Conservation (phyloP, 2,113 vertebrate species). For the Austrofundulus limnaeus region DNA sequence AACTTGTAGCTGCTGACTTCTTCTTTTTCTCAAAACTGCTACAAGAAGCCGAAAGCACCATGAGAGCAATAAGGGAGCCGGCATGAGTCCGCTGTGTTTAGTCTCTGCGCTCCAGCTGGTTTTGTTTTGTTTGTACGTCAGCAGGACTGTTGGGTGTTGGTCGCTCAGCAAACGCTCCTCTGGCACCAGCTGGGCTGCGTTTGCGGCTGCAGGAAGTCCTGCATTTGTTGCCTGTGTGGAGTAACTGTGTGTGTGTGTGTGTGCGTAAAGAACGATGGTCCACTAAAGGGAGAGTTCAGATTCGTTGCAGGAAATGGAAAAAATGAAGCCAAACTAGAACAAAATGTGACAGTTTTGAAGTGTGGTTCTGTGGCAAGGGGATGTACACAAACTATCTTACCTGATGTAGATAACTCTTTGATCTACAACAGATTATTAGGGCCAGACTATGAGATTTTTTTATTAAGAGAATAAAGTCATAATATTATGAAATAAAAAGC, state of each 20-base stretch:
- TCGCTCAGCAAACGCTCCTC: slow-evolving; percentile 62
- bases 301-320: no score
- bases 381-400: no score
- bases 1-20: slow-evolving; percentile 22
- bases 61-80: slow-evolving; percentile 38
- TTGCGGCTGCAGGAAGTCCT: neutral
- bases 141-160: slow-evolving; percentile 50
- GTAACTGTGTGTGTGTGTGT: slow-evolving; percentile 19
- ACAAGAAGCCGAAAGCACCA: no score
- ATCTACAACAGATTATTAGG: no score
- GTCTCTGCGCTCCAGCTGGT: neutral
- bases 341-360: no score
- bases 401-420: no score
- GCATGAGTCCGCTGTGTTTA: neutral
- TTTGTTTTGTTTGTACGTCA: slow-evolving; percentile 3
- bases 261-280: neutral
- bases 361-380: no score
- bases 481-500: no score
- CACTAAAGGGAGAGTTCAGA: neutral
- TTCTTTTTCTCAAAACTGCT: no score
- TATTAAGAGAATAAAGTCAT: no score
- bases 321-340: no score
- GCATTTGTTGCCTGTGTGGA: slow-evolving; percentile 16
- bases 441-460: no score
- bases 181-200: slow-evolving; percentile 3